Base-by-base conservation (phyloP, 2,888 invertebrate genomes). In the Amblyjoppa proteus region DNA sequence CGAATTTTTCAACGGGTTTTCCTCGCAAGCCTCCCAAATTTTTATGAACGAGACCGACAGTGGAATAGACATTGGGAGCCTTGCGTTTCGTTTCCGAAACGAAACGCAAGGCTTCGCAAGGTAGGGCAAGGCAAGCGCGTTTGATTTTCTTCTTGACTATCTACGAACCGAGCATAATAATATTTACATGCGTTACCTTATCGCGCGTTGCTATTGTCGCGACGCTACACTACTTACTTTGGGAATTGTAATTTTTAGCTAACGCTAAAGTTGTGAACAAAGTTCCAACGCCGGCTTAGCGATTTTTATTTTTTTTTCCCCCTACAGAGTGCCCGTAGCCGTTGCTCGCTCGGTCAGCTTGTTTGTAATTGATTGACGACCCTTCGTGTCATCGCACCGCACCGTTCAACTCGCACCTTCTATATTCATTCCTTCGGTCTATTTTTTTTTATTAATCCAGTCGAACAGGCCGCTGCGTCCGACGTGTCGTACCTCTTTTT, bases 361-460 rank as follows among this genome's bases (percentile, higher is more conserved):
- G 38, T 34, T 53, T 34, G 20, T 38, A 56, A 73, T 73, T 73
- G 25, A 41, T 73, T 11, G 56, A 73, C 25, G 41, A 38, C n/a
- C 20, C 56, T 64, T 34, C 73, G 73, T 73, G 38, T 56, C 73
- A 25, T 73, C 53, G 56, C 34, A 56, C 20, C 71, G 53, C n/a
- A 34, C 38, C 61, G 34, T 64, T 64, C 31, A 41, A 56, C 56
- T 56, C 70, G 28, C 70, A 9, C 31, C 28, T 49, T 70, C 70
- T 31, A 25, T 38, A 56, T 73, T 73, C 49, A 25, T 70, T 9
- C 9, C 9, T 1, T 13, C 25, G 16, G 28, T 31, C 51, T 31
- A 70, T 70, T 70, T 70, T 70, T 53, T 6, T 53, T 49, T 49
- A 13, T n/a, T 16, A 49, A 70, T 51, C 31, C 5, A 31, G 51